Evolutionary conservation across 2,797 vertebrate species (phyloP).

Genomic region (Emys orbicularis): DNA sequence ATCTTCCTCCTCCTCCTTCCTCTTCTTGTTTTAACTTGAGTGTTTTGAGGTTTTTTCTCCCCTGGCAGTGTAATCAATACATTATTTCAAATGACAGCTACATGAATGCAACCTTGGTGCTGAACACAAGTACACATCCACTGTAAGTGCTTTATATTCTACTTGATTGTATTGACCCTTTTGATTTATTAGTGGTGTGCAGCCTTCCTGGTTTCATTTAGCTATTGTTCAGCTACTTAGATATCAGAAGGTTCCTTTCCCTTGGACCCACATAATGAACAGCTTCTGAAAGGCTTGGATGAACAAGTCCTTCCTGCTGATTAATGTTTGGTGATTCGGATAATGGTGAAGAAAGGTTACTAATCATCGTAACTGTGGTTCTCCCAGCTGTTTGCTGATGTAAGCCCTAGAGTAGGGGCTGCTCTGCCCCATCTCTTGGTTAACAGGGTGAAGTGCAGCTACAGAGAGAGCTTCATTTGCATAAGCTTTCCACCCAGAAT

Average conservation of each 20-base stretch:
- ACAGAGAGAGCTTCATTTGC: neutral
- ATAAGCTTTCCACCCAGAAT: neutral
- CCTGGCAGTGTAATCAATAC: neutral
- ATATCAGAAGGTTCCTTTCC: neutral
- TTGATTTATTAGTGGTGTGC: conserved; percentile 12
- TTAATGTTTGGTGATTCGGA: neutral
- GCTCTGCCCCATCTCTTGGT: neutral
- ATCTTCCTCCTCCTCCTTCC: neutral
- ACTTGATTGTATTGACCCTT: neutral
- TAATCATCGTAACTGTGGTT: neutral
- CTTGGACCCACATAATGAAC: neutral
- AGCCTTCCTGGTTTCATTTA: conserved; percentile 2
- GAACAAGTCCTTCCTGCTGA: neutral
- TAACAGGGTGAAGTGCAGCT: neutral
- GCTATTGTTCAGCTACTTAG: neutral
- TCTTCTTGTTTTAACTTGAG: neutral
- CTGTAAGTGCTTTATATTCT: neutral
- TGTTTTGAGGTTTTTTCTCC: neutral
- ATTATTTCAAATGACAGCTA: neutral
- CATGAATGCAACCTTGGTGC: neutral
- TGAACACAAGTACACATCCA: conserved; percentile 7
- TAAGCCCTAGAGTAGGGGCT: neutral
- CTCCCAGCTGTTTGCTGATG: conserved; percentile 18
- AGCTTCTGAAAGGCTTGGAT: neutral
- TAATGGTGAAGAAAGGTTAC: neutral